Conservation (phyloP, 1,140 invertebrate species). For the Agrilus planipennis region DNA sequence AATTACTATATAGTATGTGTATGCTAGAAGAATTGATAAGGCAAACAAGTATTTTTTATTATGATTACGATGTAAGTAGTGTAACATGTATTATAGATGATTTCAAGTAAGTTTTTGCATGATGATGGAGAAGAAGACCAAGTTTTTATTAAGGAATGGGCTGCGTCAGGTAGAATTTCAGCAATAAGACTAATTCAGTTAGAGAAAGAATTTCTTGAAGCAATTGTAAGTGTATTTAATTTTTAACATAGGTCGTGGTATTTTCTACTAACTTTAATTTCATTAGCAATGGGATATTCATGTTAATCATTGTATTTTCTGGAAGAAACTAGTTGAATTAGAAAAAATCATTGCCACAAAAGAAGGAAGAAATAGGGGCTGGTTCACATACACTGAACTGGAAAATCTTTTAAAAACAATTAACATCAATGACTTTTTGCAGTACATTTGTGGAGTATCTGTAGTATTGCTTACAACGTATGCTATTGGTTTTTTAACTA, state of each 20-base stretch:
- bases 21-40: background rate
- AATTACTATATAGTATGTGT: background rate
- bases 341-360: constrained; percentile 57
- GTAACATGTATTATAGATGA: constrained; percentile 57
- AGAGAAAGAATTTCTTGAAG: constrained; percentile 78
- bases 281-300: constrained; percentile 72
- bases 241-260: constrained; percentile 1
- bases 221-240: constrained; percentile 59
- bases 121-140: constrained; percentile 85
- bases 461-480: constrained; percentile 58
- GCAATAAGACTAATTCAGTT: constrained; percentile 65
- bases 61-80: constrained; percentile 9
- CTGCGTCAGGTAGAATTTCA: constrained; percentile 61
- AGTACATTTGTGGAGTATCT: constrained; percentile 47
- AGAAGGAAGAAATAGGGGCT: constrained; percentile 57
- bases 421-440: constrained; percentile 39
- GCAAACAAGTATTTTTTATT: constrained; percentile 7
- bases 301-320: constrained; percentile 58
- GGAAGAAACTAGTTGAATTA: constrained; percentile 50
- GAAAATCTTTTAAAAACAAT: constrained; percentile 45
- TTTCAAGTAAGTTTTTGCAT: constrained; percentile 88
- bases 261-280: constrained; percentile 9
- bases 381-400: constrained; percentile 79
- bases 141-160: constrained; percentile 83
- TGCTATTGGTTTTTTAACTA: constrained; percentile 53